These are phyloP conservation scores for Dinoponera quadriceps DNA, from an alignment of 1,140 invertebrate species.

Conservation along the genomic window DNA sequence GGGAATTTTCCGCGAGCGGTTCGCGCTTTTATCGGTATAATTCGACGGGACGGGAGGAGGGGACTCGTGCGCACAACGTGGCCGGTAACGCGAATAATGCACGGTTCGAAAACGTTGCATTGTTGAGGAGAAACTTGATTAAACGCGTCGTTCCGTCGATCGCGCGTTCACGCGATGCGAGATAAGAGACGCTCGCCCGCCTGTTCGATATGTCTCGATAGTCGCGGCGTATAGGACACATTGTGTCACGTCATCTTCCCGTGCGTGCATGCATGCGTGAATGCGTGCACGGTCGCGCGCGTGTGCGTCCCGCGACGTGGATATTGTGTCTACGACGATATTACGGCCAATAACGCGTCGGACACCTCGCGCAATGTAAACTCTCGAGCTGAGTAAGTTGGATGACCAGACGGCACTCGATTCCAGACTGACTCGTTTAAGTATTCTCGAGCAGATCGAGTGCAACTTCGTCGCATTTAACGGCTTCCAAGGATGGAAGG, in stretches of 20 bases:
- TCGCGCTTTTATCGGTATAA: neutral
- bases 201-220: conserved; percentile 38
- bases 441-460: conserved; percentile 57
- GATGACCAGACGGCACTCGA: conserved; percentile 65
- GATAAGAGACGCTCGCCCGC: conserved; percentile 28
- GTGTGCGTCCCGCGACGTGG: neutral
- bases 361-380: conserved; percentile 65
- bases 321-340: conserved; percentile 47
- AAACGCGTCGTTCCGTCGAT: neutral
- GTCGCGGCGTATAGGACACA: conserved; percentile 23
- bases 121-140: neutral
- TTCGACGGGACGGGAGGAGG: neutral
- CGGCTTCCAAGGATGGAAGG: conserved; percentile 54
- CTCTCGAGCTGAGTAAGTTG: conserved; percentile 61
- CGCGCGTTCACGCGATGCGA: conserved; percentile 5
- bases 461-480: conserved; percentile 58
- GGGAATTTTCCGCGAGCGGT: neutral
- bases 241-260: conserved; percentile 51
- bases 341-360: conserved; percentile 59
- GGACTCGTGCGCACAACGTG: neutral
- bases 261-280: neutral
- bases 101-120: neutral
- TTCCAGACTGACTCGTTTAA: conserved; percentile 60
- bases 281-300: neutral
- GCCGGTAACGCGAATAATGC: conserved; percentile 7